Base-by-base conservation (phyloP, 1,140 invertebrate species). In the Lethocerus indicus region DNA sequence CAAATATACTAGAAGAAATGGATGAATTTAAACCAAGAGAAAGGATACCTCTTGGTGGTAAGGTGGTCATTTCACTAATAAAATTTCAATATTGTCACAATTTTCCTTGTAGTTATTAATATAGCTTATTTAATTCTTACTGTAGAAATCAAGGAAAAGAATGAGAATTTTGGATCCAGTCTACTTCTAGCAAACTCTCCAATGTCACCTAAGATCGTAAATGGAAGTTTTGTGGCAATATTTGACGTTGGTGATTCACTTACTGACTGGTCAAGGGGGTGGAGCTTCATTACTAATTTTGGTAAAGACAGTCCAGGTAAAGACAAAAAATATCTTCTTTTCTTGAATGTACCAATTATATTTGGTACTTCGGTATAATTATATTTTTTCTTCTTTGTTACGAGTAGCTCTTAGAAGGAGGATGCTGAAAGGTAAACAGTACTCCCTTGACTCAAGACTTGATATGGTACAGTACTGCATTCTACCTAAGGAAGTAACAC, bases 161-260 rank as follows among this genome's bases (percentile, higher is more conserved):
- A 81, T 58, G 81, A 84, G 51, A 78, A 87, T 41, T 96, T 94
- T 60, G 91, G 92, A 9, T 91, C 92, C 14, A 95, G 90, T 63
- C 71, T 92, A 2, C 69, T 98, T 16, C 66, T 98, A 23, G 81
- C 93, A 9, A 95, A 96, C 64, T 88, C 87, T 21, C 92, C 92
- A 1, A 90, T 94, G 79, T 94, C 90, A 23, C 92, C 93, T 0
- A 96, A 96, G 69, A 86, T 98, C 18, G 87, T 96, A 6, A 95
- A 96, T 59, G 93, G 89, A 1, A 94, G 87, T 54, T 96, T 93
- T 67, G 91, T 86, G 0, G 92, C 91, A 6, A 83, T 97, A 51
- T 91, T 92, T 59, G 91, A 97, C 60, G 83, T 84, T 27, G 81
- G 78, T 46, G 84, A 89, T 57, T 73, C 87, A 14, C 70, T 91